Base-by-base conservation (phyloP, 2,113 vertebrate species). In the Meles meles region DNA sequence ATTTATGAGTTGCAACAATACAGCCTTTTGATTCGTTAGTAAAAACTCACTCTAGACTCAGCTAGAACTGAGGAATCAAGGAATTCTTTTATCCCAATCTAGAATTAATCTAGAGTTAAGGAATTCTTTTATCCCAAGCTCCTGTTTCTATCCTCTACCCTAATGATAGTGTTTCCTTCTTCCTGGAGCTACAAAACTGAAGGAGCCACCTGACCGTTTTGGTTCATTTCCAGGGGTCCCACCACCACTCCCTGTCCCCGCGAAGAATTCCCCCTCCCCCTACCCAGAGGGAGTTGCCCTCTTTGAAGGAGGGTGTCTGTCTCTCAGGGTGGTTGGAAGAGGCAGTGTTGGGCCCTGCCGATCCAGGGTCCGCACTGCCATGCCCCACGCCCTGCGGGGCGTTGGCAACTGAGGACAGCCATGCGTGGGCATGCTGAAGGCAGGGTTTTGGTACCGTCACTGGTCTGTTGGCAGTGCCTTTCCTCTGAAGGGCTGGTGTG, bases 341-440 rank as follows among this genome's bases (percentile, higher is more conserved):
- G 61, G 31, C 42, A 23, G 0, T 27, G 7, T 52, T 31, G 29
- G 25, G 20, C 49, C 31, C 14, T 34, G 5, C 5, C 1, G 14
- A 55, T 6, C 25, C 47, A 39, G 47, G 23, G 21, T 31, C 44
- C 0, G 0, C 47, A 15, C 17, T 6, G 10, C n/a, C 13, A 2
- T 31, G 42, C 25, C 20, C 7, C 29, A 27, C 0, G 8, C 31
- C 52, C 10, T 63, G 42, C 2, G 25, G 76, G 71, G 25, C n/a
- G 7, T 14, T 39, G 37, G 31, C 25, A 37, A 31, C 12, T 57
- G 14, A 34, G 34, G 8, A 29, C 69, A 59, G 61, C n/a, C 9
- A 3, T 7, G 44, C 25, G 0, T 12, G 47, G 61, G 17, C 11
- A 4, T 6, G 4, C n/a, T 44, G 42, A 42, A 7, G 25, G 39